Conservation (phyloP, 1,140 invertebrate genomes). For the Maniola jurtina region DNA sequence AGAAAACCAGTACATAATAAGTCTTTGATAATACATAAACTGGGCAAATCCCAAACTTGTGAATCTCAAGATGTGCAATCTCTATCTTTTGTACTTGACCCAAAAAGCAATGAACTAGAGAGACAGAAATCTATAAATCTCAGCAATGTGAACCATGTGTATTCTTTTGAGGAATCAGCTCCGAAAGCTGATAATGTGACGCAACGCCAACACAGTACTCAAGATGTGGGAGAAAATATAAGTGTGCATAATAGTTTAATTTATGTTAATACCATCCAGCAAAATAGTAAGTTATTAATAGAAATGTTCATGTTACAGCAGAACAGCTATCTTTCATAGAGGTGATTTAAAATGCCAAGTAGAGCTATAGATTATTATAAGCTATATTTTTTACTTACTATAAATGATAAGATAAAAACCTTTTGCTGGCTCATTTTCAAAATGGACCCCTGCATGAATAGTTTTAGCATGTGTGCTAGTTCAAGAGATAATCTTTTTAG, state of each 20-base stretch:
- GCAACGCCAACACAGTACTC: background rate
- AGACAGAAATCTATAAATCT: background rate
- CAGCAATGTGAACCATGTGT: background rate
- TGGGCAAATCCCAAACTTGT: constrained; percentile 25
- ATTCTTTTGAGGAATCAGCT: background rate
- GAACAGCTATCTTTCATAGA: too few species aligned
- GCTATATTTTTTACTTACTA: too few species aligned
- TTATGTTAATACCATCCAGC: background rate
- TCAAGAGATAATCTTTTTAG: too few species aligned
- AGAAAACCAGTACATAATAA: constrained; percentile 41
- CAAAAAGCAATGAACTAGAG: constrained; percentile 26
- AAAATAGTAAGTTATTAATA: constrained; percentile 15
- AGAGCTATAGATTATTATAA: too few species aligned
- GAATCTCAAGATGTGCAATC: constrained; percentile 41
- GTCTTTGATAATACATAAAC: constrained; percentile 2
- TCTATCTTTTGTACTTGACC: constrained; percentile 26
- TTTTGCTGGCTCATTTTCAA: background rate
- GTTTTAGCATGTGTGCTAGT: too few species aligned
- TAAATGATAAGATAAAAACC: too few species aligned
- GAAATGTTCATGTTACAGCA: too few species aligned
- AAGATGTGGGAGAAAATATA: constrained; percentile 15
- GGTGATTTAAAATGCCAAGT: too few species aligned
- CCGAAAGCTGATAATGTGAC: background rate
- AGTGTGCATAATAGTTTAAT: constrained; percentile 10
- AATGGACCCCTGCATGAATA: background rate